Percentiles rank a stretch among this genome's conserved stretches.
These are phyloP conservation scores for Acronicta alni DNA, from an alignment of 2,888 invertebrate species.

Conservation along the genomic window DNA sequence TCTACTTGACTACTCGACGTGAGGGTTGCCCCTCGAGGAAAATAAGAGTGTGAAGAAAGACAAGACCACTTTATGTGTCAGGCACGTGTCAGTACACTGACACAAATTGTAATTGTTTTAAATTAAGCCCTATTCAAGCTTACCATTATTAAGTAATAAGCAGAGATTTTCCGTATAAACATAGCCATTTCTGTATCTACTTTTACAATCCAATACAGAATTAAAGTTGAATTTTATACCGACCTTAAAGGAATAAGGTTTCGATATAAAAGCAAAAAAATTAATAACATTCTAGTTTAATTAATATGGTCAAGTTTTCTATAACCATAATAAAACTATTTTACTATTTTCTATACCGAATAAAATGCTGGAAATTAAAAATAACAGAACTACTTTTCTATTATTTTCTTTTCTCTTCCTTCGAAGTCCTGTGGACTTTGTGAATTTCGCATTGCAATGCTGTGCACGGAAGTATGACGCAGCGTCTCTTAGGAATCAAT, in stretches of 20 bases:
- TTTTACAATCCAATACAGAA: too few species aligned
- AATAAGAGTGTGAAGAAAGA: conserved; percentile 19
- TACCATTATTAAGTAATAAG: too few species aligned
- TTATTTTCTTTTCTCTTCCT: conserved; percentile 18
- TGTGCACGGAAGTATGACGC: conserved; percentile 70
- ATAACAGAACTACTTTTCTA: conserved; percentile 17
- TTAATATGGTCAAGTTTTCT: too few species aligned
- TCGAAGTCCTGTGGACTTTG: conserved; percentile 33
- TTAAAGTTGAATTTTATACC: too few species aligned
- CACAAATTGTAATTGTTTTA: background rate
- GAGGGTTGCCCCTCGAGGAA: conserved; percentile 10
- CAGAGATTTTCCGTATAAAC: too few species aligned
- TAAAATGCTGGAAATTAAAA: background rate
- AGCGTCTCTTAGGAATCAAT: conserved; percentile 70
- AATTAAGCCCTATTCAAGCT: background rate
- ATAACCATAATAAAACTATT: too few species aligned
- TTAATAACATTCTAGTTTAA: too few species aligned
- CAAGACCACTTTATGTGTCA: conserved; percentile 1
- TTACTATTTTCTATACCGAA: too few species aligned
- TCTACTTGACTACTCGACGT: conserved; percentile 33
- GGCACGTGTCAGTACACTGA: background rate
- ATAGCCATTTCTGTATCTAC: too few species aligned
- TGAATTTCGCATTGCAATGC: conserved; percentile 67
- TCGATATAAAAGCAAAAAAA: too few species aligned
- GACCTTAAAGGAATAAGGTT: too few species aligned